These are phyloP conservation scores for Polyergus mexicanus DNA, from an alignment of 1,140 invertebrate species.

Conservation along the genomic window DNA sequence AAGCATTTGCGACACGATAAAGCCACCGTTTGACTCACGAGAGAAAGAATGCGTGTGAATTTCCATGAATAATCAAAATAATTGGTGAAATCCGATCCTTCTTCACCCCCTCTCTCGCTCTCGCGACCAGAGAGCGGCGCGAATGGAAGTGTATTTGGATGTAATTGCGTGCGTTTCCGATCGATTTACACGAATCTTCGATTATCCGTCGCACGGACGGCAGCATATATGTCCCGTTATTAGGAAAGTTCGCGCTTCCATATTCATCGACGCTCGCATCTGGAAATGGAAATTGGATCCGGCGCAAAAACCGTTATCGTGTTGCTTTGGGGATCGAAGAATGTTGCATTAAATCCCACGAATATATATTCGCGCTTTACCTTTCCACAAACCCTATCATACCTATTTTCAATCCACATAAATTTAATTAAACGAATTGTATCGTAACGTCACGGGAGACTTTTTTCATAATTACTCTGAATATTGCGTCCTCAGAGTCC, in stretches of 20 bases:
- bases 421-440: background rate
- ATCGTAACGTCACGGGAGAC: background rate
- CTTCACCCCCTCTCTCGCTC: background rate
- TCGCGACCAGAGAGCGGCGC: background rate
- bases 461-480: background rate
- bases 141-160: constrained; percentile 49
- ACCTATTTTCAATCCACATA: background rate
- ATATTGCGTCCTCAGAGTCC: no score
- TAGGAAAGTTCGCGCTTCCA: constrained; percentile 67
- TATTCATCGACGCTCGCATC: constrained; percentile 69
- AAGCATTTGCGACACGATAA: constrained; percentile 31
- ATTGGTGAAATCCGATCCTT: constrained; percentile 19
- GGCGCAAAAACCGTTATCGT: constrained; percentile 46
- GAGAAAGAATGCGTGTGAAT: background rate
- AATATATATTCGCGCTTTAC: background rate
- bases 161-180: constrained; percentile 38
- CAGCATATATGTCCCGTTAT: background rate
- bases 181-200: constrained; percentile 66
- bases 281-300: constrained; percentile 61
- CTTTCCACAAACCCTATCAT: background rate
- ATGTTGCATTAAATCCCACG: constrained; percentile 19
- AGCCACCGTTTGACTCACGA: background rate
- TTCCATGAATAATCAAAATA: constrained; percentile 14
- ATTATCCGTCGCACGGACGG: constrained; percentile 35
- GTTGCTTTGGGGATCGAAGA: constrained; percentile 48